A percentile compares a stretch with the other conserved stretches of the same genome.
Conservation (phyloP, 2,797 vertebrate species). For the Phrynocephalus forsythii region DNA sequence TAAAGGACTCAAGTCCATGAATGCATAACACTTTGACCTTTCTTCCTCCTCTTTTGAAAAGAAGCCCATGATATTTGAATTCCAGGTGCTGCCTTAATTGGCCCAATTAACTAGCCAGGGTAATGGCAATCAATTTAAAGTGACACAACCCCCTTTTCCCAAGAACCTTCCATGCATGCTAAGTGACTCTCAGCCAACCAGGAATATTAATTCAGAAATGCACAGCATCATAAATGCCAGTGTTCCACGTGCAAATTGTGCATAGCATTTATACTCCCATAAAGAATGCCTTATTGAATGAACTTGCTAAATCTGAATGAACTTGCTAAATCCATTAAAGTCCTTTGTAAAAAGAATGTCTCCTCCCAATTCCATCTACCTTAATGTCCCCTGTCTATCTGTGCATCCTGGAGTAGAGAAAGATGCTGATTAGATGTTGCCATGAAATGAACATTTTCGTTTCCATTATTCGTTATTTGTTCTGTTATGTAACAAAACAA, state of each 20-base stretch:
- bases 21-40: constrained; percentile 21
- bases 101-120: constrained; percentile 37
- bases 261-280: constrained; percentile 30
- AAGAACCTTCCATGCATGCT: constrained; percentile 30
- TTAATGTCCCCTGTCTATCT: background rate
- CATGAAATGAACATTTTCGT: too few relatives aligned
- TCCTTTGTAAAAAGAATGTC: background rate
- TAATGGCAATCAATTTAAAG: constrained; percentile 41
- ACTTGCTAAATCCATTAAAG: constrained; percentile 9
- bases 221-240: constrained; percentile 11
- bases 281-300: background rate
- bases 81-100: constrained; percentile 19
- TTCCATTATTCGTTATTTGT: too few relatives aligned
- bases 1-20: constrained; percentile 4
- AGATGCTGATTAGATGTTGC: too few relatives aligned
- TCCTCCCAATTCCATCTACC: background rate
- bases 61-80: background rate
- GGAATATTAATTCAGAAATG: constrained; percentile 33
- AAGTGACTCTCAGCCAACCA: constrained; percentile 22
- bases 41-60: background rate
- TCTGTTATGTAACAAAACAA: too few relatives aligned
- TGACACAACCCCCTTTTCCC: background rate
- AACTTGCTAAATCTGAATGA: constrained; percentile 20
- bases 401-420: too few relatives aligned
- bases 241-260: constrained; percentile 10